A percentile compares a stretch with the other conserved stretches of the same genome.
Conservation (phyloP, 2,113 vertebrate genomes). For the Oriolus oriolus region DNA sequence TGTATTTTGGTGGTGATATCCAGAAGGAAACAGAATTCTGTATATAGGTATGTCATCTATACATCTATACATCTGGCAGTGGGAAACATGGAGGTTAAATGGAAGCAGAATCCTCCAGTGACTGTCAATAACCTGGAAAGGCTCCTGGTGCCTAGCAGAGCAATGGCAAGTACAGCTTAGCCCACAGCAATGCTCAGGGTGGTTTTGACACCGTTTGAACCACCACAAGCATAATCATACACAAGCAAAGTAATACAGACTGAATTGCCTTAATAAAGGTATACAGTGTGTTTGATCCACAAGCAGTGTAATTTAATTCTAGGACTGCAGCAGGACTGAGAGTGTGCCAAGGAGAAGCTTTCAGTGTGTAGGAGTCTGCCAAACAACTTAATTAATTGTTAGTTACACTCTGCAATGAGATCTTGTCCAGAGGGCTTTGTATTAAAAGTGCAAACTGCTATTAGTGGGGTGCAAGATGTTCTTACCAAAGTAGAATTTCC, state of each 20-base stretch:
- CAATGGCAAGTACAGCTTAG: background rate
- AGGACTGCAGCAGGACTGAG: background rate
- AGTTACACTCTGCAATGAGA: background rate
- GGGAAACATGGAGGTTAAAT: background rate
- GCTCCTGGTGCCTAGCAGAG: background rate
- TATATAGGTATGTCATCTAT: background rate
- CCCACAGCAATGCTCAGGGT: background rate
- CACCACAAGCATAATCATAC: background rate
- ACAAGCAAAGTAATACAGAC: background rate
- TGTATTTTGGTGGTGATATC: background rate
- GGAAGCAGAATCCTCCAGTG: background rate
- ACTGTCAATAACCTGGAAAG: background rate
- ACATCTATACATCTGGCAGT: too few relatives aligned
- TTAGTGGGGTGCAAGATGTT: background rate
- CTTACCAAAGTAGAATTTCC: background rate
- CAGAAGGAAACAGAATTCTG: background rate
- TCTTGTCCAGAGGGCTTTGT: background rate
- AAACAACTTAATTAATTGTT: constrained; percentile 19
- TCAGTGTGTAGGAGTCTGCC: background rate
- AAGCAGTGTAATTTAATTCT: background rate
- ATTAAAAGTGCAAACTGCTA: background rate
- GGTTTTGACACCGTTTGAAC: background rate
- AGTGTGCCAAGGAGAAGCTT: background rate
- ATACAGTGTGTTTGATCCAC: background rate
- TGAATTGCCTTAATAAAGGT: background rate